These are phyloP conservation scores for Cossypha heuglini DNA, from an alignment of 2,797 vertebrate genomes.

Conservation along the genomic window DNA sequence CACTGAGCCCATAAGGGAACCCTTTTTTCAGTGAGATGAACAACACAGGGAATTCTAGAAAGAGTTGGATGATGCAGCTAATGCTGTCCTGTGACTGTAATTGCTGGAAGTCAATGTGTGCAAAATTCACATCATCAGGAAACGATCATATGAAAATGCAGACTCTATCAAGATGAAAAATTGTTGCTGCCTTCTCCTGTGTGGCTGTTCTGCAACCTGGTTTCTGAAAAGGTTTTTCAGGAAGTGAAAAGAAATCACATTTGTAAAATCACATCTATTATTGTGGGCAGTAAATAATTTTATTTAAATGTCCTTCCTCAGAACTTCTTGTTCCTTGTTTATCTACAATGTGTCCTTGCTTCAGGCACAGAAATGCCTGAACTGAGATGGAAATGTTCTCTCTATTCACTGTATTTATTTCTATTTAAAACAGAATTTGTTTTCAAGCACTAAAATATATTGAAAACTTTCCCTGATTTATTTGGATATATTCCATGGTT, in stretches of 20 bases:
- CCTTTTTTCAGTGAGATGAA: background rate
- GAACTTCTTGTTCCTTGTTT: background rate
- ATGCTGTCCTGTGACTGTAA: background rate
- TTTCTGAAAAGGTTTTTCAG: background rate
- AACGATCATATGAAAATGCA: background rate
- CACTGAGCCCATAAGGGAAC: background rate
- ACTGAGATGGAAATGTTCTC: background rate
- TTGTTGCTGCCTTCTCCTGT: background rate
- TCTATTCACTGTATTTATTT: background rate
- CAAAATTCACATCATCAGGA: background rate
- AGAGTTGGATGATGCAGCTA: background rate
- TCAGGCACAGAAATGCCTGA: background rate
- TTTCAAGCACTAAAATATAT: background rate
- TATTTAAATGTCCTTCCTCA: background rate
- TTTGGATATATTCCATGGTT: background rate
- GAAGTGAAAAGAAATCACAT: background rate
- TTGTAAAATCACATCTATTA: background rate
- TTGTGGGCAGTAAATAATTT: background rate
- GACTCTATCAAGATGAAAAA: background rate
- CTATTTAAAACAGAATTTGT: background rate
- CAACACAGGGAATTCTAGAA: background rate
- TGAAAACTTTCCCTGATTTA: background rate
- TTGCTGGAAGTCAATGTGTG: background rate
- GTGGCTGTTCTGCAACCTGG: background rate
- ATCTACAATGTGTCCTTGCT: background rate